Base-by-base conservation (phyloP, 2,797 vertebrate species). In the Gobio occitaniae region DNA sequence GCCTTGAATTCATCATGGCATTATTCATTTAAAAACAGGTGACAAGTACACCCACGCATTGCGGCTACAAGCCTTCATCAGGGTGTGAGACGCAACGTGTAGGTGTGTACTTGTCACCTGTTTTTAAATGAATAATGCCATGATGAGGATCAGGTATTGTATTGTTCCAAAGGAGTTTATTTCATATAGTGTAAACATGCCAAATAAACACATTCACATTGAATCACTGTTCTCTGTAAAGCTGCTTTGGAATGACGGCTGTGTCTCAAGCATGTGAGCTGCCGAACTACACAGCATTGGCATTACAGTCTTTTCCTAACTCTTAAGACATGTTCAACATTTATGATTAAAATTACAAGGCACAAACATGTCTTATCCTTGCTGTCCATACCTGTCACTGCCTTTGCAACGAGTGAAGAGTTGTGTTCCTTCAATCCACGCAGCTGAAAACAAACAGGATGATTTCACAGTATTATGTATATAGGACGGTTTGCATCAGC, bases 381-480 rank as follows among this genome's bases (percentile, higher is more conserved):
- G 1, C 9, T 38, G 13, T 17, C 54, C 78, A 93, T 95, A 99
- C 98, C 98, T 91, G 96, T 96, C 89, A 99, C 95, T 86, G 97
- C 96, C 94, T 97, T 99, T 69, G 96, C 96, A 89, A 99, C 93
- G 71, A 98, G 87, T 88, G 97, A 99, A 0, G 96, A 96, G 80
- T 93, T 97, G 83, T 94, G 94, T 80, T 97, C 97, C 88, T 96
- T 96, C 92, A 87, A 96, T 91, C 98, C 96, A 93, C 97, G 95
- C 84, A 96, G 90, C 98, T 99, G 94, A 90, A 86, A 41, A 72
- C 29, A 75, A n/a, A 74, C 50, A 84, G 3, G 7, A 48, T 70
- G 2, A 32, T 25, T 2, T 44, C 61, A 48, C 10, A 3, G 25
- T 32, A 7, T 32, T 1, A 16, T 32, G 29, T 0, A 16, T 65